Evolutionary conservation across 2,113 vertebrate genomes (phyloP).

Genomic region (Mustela nigripes): DNA sequence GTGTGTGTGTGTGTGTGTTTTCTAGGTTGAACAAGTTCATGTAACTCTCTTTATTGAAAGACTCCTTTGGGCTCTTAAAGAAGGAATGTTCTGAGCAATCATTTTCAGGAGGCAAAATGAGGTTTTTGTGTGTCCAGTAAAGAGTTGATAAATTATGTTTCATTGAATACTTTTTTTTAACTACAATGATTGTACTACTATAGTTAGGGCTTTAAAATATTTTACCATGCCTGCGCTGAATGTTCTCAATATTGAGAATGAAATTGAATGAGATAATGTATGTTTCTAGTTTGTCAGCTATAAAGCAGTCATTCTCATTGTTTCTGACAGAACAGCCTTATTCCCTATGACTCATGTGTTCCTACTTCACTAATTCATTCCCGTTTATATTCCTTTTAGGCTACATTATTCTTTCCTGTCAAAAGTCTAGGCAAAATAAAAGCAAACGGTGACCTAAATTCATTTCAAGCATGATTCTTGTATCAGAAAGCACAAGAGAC

Average conservation of each 20-base stretch:
- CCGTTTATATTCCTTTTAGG: neutral
- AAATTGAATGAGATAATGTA: neutral
- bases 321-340: neutral
- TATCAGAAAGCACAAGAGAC: neutral
- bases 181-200: neutral
- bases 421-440: slow-evolving; percentile 5
- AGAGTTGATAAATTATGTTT: neutral
- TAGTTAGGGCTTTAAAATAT: neutral
- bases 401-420: neutral
- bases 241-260: slow-evolving; percentile 1
- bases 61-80: neutral
- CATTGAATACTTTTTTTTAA: neutral
- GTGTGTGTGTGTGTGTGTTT: neutral
- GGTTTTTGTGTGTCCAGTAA: neutral
- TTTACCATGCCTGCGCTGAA: neutral
- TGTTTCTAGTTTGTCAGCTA: neutral
- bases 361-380: neutral
- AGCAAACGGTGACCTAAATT: neutral
- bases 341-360: neutral
- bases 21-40: slow-evolving; percentile 3
- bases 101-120: slow-evolving; percentile 28
- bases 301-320: neutral
- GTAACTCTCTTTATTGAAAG: neutral
- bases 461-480: neutral
- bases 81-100: neutral